Percentiles rank a stretch among this genome's conserved stretches.
These are phyloP conservation scores for Schizaphis graminum DNA, from an alignment of 2,888 invertebrate genomes.

Conservation along the genomic window DNA sequence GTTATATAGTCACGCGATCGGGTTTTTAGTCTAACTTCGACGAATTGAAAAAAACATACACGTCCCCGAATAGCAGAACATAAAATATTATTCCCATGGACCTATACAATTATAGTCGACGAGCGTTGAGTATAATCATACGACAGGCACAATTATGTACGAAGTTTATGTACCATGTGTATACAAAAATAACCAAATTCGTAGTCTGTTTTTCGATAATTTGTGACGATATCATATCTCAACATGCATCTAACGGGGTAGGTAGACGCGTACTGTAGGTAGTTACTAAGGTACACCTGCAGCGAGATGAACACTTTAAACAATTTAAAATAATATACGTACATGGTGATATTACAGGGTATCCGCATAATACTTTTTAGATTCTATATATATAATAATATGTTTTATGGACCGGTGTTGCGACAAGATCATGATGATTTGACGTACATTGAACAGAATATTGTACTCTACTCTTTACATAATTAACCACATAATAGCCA, in stretches of 20 bases:
- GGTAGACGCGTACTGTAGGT: neutral
- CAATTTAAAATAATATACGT: neutral
- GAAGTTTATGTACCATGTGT: neutral
- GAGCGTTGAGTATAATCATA: neutral
- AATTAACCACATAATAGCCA: neutral
- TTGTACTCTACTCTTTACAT: neutral
- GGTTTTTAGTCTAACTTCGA: neutral
- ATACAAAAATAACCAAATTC: neutral
- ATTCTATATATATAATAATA: neutral
- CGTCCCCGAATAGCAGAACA: neutral
- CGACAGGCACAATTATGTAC: neutral
- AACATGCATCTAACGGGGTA: neutral
- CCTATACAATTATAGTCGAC: neutral
- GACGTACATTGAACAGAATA: neutral
- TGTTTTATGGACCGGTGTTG: neutral
- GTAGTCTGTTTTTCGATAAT: neutral
- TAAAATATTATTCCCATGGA: neutral
- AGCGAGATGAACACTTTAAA: neutral
- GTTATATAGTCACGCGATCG: slow-evolving; percentile 1
- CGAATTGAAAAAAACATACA: neutral
- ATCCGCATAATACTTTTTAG: neutral
- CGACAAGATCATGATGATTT: neutral
- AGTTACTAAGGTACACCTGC: neutral
- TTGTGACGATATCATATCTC: slow-evolving; percentile 15
- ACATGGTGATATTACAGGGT: neutral